These are phyloP conservation scores for Montipora capricornis DNA, from an alignment of 64 coral and sea anemone genomes.

Conservation along the genomic window DNA sequence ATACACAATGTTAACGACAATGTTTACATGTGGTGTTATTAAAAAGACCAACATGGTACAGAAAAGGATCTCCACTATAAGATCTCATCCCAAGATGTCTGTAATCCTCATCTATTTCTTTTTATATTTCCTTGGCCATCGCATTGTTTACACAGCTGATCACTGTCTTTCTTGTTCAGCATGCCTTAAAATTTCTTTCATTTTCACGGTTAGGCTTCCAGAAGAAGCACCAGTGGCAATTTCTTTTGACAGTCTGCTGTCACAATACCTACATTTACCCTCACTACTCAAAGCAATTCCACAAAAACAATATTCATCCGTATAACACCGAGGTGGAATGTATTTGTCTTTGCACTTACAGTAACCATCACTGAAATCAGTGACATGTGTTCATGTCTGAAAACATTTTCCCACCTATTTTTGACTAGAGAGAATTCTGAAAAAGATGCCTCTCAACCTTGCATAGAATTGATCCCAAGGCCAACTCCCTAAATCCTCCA, in stretches of 20 bases:
- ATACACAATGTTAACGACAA: background rate
- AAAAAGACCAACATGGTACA: slow-evolving; percentile 6
- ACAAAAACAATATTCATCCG: slow-evolving; percentile 30
- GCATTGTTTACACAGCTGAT: background rate
- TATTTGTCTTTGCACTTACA: slow-evolving; percentile 42
- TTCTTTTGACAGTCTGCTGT: slow-evolving; percentile 55
- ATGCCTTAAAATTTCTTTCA: slow-evolving; percentile 56
- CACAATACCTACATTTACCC: slow-evolving; percentile 58
- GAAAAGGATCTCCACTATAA: background rate
- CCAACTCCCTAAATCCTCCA: slow-evolving; percentile 40
- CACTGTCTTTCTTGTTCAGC: slow-evolving; percentile 44
- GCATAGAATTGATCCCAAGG: slow-evolving; percentile 56
- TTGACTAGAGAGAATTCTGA: slow-evolving; percentile 28
- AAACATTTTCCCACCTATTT: slow-evolving; percentile 64
- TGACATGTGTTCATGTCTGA: slow-evolving; percentile 58
- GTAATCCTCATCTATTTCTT: background rate
- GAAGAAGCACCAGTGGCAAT: slow-evolving; percentile 51
- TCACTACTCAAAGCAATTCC: slow-evolving; percentile 29
- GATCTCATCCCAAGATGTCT: background rate
- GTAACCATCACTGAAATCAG: slow-evolving; percentile 42
- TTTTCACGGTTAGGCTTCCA: slow-evolving; percentile 60
- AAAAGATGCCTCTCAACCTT: slow-evolving; percentile 40
- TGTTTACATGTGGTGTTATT: slow-evolving; percentile 3
- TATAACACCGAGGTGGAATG: slow-evolving; percentile 21
- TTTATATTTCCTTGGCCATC: background rate